Conservation (phyloP, 2,888 invertebrate species). For the Melieria picta region DNA sequence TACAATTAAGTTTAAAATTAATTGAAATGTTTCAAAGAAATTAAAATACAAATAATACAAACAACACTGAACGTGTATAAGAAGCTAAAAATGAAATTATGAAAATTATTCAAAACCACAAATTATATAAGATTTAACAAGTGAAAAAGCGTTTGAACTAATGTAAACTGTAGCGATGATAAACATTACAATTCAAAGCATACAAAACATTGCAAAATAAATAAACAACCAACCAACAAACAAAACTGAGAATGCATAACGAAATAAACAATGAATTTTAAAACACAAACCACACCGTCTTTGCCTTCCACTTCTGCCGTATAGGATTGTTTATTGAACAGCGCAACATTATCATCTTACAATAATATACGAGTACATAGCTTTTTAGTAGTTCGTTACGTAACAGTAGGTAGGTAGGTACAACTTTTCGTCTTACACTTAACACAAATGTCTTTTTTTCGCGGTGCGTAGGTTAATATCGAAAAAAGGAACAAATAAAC, state of each 20-base stretch:
- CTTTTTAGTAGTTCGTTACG: too few relatives aligned
- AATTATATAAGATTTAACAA: slow-evolving; percentile 42
- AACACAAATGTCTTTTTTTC: too few relatives aligned
- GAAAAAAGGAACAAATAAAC: too few relatives aligned
- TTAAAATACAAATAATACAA: not conserved
- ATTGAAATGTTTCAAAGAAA: slow-evolving; percentile 25
- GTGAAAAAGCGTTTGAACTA: slow-evolving; percentile 15
- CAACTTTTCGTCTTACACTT: too few relatives aligned
- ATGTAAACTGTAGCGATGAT: slow-evolving; percentile 38
- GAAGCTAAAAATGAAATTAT: slow-evolving; percentile 21
- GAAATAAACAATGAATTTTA: slow-evolving; percentile 39
- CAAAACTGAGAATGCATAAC: slow-evolving; percentile 32
- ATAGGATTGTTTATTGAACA: too few relatives aligned
- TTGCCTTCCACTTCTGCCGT: too few relatives aligned
- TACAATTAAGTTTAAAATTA: slow-evolving; percentile 29
- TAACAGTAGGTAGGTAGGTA: too few relatives aligned
- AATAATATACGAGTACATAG: too few relatives aligned
- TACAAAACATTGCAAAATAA: slow-evolving; percentile 6
- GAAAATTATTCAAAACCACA: slow-evolving; percentile 40
- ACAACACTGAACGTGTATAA: not conserved
- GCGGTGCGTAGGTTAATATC: too few relatives aligned
- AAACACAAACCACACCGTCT: slow-evolving; percentile 5
- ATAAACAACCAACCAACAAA: slow-evolving; percentile 34
- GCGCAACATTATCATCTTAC: too few relatives aligned
- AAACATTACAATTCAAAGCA: slow-evolving; percentile 23